Evolutionary conservation across 2,888 invertebrate genomes (phyloP), one percentile per base, ranked within the genome.

Genomic region (Saturnia japonica): DNA sequence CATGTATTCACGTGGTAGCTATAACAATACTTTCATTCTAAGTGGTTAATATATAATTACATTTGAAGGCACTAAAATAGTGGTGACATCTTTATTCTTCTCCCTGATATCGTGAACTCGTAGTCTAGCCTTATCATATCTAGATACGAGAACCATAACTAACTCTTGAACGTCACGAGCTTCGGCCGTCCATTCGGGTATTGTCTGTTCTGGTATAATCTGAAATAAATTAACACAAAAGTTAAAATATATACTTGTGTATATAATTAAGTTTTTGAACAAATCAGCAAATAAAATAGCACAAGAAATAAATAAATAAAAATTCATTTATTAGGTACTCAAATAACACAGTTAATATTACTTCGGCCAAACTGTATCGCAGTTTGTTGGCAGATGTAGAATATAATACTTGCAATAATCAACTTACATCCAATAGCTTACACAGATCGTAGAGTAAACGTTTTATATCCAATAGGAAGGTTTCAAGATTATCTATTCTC

Each of bases 121-220:
- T 0, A 81, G 80, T n/a, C 90, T 81, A 0, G 92, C 91, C 34
- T 82, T 85, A 68, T 86, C 89, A 74, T 90, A 94, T 60, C 93
- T 90, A 6, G 85, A 81, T 0, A 86, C 85, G 0, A 95, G 83
- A 16, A 94, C 88, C 19, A 82, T 78, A 14, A 95, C 78, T 9
- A 95, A 79, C 57, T 93, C 86, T 16, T 91, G 87, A 0, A 95
- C 88, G 74, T 94, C 93, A 0, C 93, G 83, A 0, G 91, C 87
- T 74, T 94, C 90, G 0, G 91, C 91, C 7, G 93, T 90, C 88
- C 94, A 93, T 67, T 94, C 93, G 0, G 94, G 93, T 70, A 93
- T 85, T 1, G 85, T 73, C 0, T 91, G 89, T 0, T 94, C 94
- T 40, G 90, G 90, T 0, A 91, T 83, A 22, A 92, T 85, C 92